Percentiles rank a stretch among this genome's conserved stretches.
phyloP scores from a whole-genome alignment of 2,113 vertebrate species.

The Promerops cafer region DNA sequence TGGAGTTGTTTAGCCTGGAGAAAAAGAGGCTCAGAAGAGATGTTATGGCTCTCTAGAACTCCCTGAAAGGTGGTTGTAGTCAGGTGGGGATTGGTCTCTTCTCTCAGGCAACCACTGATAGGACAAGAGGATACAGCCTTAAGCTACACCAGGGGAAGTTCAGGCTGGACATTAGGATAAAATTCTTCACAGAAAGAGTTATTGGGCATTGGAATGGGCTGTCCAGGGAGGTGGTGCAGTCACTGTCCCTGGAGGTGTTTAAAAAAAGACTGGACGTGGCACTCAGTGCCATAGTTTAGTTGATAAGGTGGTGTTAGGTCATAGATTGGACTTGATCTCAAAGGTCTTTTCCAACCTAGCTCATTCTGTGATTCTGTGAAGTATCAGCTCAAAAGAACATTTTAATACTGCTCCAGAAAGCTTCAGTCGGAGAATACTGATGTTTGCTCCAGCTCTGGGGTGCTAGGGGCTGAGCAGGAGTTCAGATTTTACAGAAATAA shows the following conservation, averaged over 20 bases:
- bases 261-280: neutral
- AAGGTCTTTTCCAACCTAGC: neutral
- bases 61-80: neutral
- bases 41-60: neutral
- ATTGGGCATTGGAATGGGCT: neutral
- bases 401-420: neutral
- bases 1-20: neutral
- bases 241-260: neutral
- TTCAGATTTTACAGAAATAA: neutral
- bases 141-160: rapidly evolving
- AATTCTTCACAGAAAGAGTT: neutral
- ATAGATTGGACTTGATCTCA: neutral
- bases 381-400: neutral
- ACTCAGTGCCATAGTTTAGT: neutral
- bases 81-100: rapidly evolving
- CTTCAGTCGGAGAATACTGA: neutral
- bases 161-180: neutral
- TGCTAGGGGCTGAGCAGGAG: neutral
- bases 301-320: neutral
- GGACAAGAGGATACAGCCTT: neutral
- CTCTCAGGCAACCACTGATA: neutral
- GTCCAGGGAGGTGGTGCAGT: neutral
- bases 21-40: neutral
- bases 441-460: neutral
- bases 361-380: neutral